Percentiles rank a stretch among this genome's conserved stretches.
Conservation (phyloP, 2,797 vertebrate species). For the Bradypodion ventrale region DNA sequence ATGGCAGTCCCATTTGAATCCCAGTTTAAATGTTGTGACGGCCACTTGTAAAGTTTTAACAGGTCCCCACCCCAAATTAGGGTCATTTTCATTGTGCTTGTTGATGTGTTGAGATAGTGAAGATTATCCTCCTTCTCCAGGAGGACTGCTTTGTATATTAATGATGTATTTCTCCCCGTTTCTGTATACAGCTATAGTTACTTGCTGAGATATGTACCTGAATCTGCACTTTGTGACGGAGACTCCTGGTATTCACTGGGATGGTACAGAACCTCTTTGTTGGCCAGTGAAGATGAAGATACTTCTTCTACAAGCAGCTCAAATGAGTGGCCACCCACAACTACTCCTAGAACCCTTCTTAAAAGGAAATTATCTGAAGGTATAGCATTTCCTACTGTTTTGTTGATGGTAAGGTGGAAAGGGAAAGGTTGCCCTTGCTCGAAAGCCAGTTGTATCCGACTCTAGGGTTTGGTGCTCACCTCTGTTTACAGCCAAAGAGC, state of each 20-base stretch:
- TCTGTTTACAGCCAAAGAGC: no score
- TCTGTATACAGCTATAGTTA: conserved; percentile 79
- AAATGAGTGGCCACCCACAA: conserved; percentile 68
- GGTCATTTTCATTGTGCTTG: neutral
- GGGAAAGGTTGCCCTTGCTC: no score
- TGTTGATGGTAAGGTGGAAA: no score
- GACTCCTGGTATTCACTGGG: conserved; percentile 85
- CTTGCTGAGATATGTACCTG: conserved; percentile 82
- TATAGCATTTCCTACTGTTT: conserved; percentile 41
- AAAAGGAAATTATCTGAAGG: conserved; percentile 72
- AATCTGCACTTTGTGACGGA: conserved; percentile 79
- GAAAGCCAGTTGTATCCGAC: no score
- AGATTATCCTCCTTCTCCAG: neutral
- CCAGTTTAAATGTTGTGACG: neutral
- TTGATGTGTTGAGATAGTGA: neutral
- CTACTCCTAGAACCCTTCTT: conserved; percentile 57
- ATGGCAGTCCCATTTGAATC: neutral
- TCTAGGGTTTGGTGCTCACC: no score
- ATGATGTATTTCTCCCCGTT: conserved; percentile 11
- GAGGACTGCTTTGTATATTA: conserved; percentile 2
- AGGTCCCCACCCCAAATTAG: conserved; percentile 4
- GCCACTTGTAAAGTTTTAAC: neutral
- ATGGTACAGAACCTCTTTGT: conserved; percentile 85
- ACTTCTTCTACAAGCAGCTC: conserved; percentile 78
- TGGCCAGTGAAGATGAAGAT: conserved; percentile 83